Evolutionary conservation across 2,888 invertebrate genomes (phyloP), one percentile per base, ranked within the genome.

Genomic region (Melitaea athalia): DNA sequence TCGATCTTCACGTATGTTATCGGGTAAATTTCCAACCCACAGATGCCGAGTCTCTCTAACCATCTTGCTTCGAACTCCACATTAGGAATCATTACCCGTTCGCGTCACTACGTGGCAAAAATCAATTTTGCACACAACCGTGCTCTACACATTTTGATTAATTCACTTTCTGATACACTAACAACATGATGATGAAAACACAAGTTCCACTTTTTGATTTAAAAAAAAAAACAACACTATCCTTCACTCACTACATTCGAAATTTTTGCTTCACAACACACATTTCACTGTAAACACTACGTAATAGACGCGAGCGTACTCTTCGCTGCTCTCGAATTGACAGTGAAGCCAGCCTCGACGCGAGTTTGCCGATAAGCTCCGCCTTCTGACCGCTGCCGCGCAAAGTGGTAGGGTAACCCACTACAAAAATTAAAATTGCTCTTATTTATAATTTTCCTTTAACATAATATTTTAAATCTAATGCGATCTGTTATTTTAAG

Each of bases 21-120:
- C 98, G 96, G 99, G 98, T 96, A 99, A 97, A 96, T 98, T 99
- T 96, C 98, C 99, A 96, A 99, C 98, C 98, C 98, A 98, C 95
- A 99, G 97, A 95, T 99, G 98, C 96, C 99, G 98, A 96, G 98
- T 98, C 98, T 99, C 98, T 97, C 99, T 98, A 96, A 99, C 99
- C 99, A 99, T 99, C 96, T 97, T 98, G 97, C 96, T 96, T 96
- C 96, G 94, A 95, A 96, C 96, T 96, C 97, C 96, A 96, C 97
- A 97, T 97, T 95, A 95, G 96, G 95, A 95, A 95, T 94, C 94
- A 93, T 94, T 94, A 94, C 94, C 94, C 94, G 93, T 93, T 93
- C 92, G 93, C 93, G 91, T 92, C 92, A 92, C 92, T 93, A 93
- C 93, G 93, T 93, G 93, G 93, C 93, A 93, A 92, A 92, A 90